phyloP scores from a whole-genome alignment of 1,140 invertebrate species.

The Aphelinus atriplicis region DNA sequence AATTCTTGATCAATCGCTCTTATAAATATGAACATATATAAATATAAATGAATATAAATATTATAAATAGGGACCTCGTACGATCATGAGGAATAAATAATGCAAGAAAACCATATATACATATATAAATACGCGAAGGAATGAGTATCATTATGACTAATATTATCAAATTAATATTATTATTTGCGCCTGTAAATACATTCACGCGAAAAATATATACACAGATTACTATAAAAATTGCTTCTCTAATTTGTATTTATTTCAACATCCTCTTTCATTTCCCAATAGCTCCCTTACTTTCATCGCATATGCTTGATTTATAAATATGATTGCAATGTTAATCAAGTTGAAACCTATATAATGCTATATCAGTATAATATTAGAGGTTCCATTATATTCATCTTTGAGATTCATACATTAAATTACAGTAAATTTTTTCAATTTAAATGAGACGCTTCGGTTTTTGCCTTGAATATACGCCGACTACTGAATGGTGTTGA shows the following conservation, averaged over 20 bases:
- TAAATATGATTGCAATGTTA: too few species aligned
- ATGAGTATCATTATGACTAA: constrained; percentile 56
- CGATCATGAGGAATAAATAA: constrained; percentile 51
- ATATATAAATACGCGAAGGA: constrained; percentile 58
- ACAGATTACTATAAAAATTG: constrained; percentile 62
- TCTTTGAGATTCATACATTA: too few species aligned
- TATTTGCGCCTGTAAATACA: constrained; percentile 66
- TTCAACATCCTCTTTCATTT: background rate
- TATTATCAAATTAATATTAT: constrained; percentile 56
- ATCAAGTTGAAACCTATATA: too few species aligned
- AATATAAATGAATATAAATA: constrained; percentile 55
- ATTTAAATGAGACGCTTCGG: too few species aligned
- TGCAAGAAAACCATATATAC: constrained; percentile 51
- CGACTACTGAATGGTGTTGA: too few species aligned
- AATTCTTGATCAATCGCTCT: constrained; percentile 39
- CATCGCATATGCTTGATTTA: too few species aligned
- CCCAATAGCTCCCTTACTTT: too few species aligned
- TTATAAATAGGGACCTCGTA: constrained; percentile 53
- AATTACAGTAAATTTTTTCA: too few species aligned
- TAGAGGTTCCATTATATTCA: too few species aligned
- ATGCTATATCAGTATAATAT: too few species aligned
- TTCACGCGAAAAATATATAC: constrained; percentile 66
- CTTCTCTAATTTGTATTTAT: constrained; percentile 6
- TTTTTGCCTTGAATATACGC: too few species aligned
- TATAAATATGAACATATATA: constrained; percentile 64